phyloP scores from a whole-genome alignment of 2,113 vertebrate genomes.

The Montifringilla adamsi region DNA sequence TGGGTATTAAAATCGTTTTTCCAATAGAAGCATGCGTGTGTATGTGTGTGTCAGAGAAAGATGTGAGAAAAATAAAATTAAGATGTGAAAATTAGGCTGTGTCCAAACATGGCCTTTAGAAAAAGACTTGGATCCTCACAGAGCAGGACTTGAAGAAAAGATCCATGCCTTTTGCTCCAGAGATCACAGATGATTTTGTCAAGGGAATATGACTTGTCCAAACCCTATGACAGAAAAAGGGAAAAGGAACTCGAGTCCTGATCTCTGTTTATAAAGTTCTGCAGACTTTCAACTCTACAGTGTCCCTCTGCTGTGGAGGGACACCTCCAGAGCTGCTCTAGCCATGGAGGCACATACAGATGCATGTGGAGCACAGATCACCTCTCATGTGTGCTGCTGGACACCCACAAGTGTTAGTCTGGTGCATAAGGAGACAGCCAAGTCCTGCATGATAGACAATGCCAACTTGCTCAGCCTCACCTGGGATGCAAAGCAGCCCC shows the following conservation, averaged over 20 bases:
- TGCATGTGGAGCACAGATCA: not conserved
- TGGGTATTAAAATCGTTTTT: conserved; percentile 98
- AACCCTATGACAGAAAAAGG: not conserved
- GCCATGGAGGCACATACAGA: rapidly evolving
- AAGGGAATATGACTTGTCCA: not conserved
- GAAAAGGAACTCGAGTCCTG: not conserved
- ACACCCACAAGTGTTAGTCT: not conserved
- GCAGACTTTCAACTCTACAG: not conserved
- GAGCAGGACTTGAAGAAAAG: not conserved
- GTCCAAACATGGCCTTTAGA: not conserved
- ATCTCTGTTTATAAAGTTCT: not conserved
- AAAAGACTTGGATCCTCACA: not conserved
- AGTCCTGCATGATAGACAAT: not conserved
- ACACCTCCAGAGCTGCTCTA: not conserved
- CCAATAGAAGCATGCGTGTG: conserved; percentile 84
- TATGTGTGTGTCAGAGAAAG: conserved; percentile 68
- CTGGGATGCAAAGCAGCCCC: not conserved
- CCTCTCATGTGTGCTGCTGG: not conserved
- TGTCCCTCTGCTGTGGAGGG: not conserved
- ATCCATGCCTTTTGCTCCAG: not conserved
- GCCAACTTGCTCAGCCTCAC: not conserved
- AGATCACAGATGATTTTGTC: not conserved
- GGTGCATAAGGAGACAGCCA: not conserved
- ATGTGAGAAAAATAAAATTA: conserved; percentile 70
- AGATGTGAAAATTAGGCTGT: conserved; percentile 50